Evolutionary conservation across 2,113 vertebrate genomes (phyloP), one percentile per base, ranked within the genome.

Genomic region (Colossoma macropomum): DNA sequence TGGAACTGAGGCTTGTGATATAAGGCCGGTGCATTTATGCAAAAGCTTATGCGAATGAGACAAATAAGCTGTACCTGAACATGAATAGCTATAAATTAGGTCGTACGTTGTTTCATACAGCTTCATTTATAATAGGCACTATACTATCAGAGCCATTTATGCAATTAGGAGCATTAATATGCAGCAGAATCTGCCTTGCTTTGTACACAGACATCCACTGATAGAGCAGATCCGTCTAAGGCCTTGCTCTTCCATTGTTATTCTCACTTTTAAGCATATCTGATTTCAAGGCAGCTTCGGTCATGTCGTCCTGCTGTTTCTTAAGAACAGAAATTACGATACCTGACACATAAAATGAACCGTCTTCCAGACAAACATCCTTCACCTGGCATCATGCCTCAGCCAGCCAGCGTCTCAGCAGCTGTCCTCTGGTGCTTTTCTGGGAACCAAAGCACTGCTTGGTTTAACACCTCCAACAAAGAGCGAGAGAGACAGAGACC

Each of bases 401-500:
- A 41, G 54, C 63, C 71, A 75, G 27, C 63, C 71, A 52, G 27
- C 63, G 15, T 21, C 60, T n/a, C 2, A 25, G 32, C 10, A 19
- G 65, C 21, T 75, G 16, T 75, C 60, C 60, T 56, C 72, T 52
- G 12, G 34, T 45, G 28, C 59, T 62, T 62, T 62, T 62, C 73
- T 69, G 62, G n/a, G 16, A 75, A 72, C 41, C 50, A 76, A 60
- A 56, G 41, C 21, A 70, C 30, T 72, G 82, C 66, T 80, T 63
- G 50, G 66, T 90, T 89, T 83, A 72, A 89, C 72, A 60, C 60
- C 48, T 83, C 27, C 73, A 75, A 50, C 54, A 66, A 86, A 84
- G 27, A 27, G 25, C 9, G 34, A 38, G 25, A 71, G 38, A 71
- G 68, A 25, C 68, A 71, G 56, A 62, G 27, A 32, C 68, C 54